Evolutionary conservation across 92 coral and sea anemone species (phyloP), one percentile per base, ranked within the genome.

Genomic region (Virgularia gustaviana): DNA sequence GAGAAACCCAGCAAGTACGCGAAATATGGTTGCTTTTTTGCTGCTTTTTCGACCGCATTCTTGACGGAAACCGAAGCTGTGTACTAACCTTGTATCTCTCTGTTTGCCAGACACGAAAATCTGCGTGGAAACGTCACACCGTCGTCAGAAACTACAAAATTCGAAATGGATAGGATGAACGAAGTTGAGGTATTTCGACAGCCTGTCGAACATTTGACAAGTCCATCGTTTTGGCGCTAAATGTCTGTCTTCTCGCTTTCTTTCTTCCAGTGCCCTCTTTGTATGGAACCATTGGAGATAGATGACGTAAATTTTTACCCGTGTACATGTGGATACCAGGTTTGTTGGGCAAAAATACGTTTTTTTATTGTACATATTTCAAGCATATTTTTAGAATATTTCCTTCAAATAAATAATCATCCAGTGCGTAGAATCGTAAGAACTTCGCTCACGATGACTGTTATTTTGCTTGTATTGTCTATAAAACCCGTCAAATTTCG

Each of bases 311-410:
- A 94, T 78, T 94, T 94, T 58, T 94, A 84, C 37, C 99, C 99
- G 0, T 94, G 99, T 71, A 89, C 99, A 43, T 94, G 99, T 67
- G 99, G 99, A 72, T 94, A 94, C 54, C 99, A 94, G 83, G 99
- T 89, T 23, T 60, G 35, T 49, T 11, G 9, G 16, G 37, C 31
- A 41, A 12, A 23, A 34, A 32, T 42, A 51, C 15, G 25, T 18
- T 22, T 22, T 34, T 72, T 68, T n/a, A 36, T 41, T 10, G 33
- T 19, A 67, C 6, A 39, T 42, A 56, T 19, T 24, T 8, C 25
- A 22, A 25, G 1, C 54, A 36, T 63, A 55, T 42, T 20, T 29
- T n/a, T n/a, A n/a, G n/a, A n/a, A n/a, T n/a, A n/a, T n/a, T n/a
- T n/a, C n/a, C n/a, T n/a, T n/a, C n/a, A n/a, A n/a, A n/a, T n/a